Evolutionary conservation across 2,113 vertebrate genomes (phyloP).

Genomic region (Scalopus aquaticus): DNA sequence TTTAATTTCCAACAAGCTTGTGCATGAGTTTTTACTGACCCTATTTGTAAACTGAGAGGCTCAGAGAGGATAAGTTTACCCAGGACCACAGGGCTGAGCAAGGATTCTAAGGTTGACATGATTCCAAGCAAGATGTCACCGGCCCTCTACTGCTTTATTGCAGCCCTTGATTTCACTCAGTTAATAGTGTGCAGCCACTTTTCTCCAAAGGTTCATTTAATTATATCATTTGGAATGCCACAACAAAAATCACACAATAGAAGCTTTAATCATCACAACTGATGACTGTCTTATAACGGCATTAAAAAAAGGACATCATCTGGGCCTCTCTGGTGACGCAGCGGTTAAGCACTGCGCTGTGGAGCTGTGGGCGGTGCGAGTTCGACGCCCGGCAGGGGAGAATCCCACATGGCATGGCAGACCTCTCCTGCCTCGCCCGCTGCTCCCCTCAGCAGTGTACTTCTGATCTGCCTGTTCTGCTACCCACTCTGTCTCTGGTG

Average conservation of each 20-base stretch:
- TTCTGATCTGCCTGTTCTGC: too few relatives aligned
- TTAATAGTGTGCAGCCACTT: background rate
- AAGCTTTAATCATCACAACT: conserved; percentile 15
- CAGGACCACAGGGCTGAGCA: background rate
- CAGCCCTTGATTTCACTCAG: background rate
- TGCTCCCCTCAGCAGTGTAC: too few relatives aligned
- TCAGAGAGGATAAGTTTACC: background rate
- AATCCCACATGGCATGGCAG: too few relatives aligned
- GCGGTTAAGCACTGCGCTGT: too few relatives aligned
- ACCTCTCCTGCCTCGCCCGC: too few relatives aligned
- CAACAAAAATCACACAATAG: conserved; percentile 1
- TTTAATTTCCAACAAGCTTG: background rate
- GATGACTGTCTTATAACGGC: background rate
- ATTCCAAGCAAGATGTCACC: background rate
- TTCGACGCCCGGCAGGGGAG: too few relatives aligned
- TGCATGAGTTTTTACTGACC: background rate
- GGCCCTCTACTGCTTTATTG: background rate
- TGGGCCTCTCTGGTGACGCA: too few relatives aligned
- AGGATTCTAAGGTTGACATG: background rate
- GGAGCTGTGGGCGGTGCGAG: too few relatives aligned
- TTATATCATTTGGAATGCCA: background rate
- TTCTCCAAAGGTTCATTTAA: background rate
- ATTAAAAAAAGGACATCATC: too few relatives aligned
- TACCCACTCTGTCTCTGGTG: too few relatives aligned
- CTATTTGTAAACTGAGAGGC: background rate